Evolutionary conservation across 1,140 invertebrate species (phyloP).

Genomic region (Neodiprion virginianus): DNA sequence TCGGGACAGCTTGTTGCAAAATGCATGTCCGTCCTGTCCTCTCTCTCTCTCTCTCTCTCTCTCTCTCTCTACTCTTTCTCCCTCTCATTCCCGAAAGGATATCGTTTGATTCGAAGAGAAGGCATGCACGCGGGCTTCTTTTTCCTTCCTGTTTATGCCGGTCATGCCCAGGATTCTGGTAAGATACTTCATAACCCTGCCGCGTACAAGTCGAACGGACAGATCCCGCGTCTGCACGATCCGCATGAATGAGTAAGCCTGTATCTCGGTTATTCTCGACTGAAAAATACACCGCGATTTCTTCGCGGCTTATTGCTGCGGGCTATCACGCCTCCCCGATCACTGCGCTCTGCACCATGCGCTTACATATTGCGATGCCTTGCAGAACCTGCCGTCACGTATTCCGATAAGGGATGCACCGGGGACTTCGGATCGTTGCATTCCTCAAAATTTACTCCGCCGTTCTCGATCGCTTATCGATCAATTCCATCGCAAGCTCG

Average conservation of each 20-base stretch:
- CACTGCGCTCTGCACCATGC: no score
- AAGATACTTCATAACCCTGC: conserved; percentile 42
- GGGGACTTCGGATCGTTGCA: no score
- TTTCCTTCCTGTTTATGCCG: conserved; percentile 34
- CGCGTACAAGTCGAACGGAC: no score
- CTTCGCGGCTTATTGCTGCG: neutral
- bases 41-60: neutral
- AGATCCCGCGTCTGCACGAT: no score
- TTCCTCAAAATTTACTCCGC: no score
- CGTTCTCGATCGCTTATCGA: no score
- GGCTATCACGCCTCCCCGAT: neutral
- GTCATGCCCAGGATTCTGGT: conserved; percentile 36
- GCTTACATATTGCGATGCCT: no score
- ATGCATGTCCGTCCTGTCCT: neutral
- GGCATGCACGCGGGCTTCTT: conserved; percentile 21
- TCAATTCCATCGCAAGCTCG: no score
- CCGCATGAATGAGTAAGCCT: neutral
- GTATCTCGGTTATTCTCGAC: neutral
- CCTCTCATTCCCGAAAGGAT: conserved; percentile 16
- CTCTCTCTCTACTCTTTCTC: conserved; percentile 12
- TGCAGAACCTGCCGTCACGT: no score
- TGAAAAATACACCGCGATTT: neutral
- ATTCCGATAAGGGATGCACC: no score
- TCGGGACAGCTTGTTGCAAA: neutral
- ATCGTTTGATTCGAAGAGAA: conserved; percentile 16